Conservation (phyloP, 2,113 vertebrate species). For the Chrysemys picta region DNA sequence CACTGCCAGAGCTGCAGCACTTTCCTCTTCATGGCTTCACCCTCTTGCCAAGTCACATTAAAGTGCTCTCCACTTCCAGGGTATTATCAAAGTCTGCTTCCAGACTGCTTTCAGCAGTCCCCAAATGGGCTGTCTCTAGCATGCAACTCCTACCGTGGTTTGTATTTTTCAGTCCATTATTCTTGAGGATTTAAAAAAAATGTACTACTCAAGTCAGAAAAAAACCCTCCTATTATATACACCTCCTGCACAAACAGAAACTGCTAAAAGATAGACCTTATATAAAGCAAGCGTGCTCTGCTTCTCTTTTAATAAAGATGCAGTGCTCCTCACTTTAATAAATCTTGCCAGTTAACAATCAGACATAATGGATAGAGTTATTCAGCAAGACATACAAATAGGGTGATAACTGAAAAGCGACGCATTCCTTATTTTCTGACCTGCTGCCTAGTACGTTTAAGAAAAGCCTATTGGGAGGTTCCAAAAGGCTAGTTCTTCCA, state of each 20-base stretch:
- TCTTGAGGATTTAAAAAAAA: constrained; percentile 55
- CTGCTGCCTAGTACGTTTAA: constrained; percentile 30
- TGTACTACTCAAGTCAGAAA: constrained; percentile 53
- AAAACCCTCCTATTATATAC: constrained; percentile 28
- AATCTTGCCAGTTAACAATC: constrained; percentile 61
- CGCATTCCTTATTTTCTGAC: constrained; percentile 65
- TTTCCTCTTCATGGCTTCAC: neutral
- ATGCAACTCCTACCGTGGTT: neutral
- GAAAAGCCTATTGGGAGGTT: constrained; percentile 13
- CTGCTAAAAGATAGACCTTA: constrained; percentile 34
- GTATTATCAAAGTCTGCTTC: neutral
- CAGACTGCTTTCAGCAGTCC: neutral
- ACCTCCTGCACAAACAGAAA: constrained; percentile 61
- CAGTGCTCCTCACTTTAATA: constrained; percentile 55
- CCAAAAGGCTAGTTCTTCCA: constrained; percentile 15
- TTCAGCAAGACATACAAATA: constrained; percentile 64
- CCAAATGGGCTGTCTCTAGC: neutral
- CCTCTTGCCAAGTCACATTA: neutral
- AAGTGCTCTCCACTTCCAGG: neutral
- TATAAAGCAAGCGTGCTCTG: neutral
- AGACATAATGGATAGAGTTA: constrained; percentile 65
- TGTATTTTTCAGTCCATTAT: constrained; percentile 60
- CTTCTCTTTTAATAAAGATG: constrained; percentile 52
- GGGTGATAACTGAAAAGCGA: constrained; percentile 64
- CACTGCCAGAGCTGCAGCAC: neutral